These are phyloP conservation scores for Anastrepha ludens DNA, from an alignment of 1,140 invertebrate genomes.

Conservation along the genomic window DNA sequence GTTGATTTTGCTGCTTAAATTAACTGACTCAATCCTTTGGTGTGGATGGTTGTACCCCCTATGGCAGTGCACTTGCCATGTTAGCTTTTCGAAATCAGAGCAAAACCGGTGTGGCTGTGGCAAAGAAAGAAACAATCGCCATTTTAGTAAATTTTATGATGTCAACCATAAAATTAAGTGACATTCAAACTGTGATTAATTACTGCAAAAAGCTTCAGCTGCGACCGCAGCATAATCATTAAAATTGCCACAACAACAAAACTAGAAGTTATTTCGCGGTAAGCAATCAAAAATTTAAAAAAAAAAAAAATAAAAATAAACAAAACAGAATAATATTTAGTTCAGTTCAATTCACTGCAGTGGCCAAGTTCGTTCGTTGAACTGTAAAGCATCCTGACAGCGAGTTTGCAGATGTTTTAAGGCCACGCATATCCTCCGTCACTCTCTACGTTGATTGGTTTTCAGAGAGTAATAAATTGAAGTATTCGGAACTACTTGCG, in stretches of 20 bases:
- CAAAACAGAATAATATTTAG: background rate
- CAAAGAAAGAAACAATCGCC: slow-evolving; percentile 25
- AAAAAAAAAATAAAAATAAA: background rate
- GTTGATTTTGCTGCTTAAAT: background rate
- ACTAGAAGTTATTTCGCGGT: background rate
- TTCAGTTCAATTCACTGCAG: background rate
- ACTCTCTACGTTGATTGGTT: no score
- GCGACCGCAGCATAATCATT: slow-evolving; percentile 56
- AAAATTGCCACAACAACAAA: slow-evolving; percentile 48
- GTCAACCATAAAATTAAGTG: slow-evolving; percentile 59
- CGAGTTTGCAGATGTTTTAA: no score
- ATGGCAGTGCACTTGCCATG: background rate
- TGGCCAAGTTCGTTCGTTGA: no score
- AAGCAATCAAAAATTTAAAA: background rate
- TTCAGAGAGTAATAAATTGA: no score
- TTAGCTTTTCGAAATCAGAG: background rate
- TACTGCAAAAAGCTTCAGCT: slow-evolving; percentile 27
- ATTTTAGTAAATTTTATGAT: slow-evolving; percentile 56
- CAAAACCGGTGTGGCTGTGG: background rate
- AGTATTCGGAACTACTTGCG: no score
- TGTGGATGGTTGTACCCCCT: background rate
- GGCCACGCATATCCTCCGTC: no score
- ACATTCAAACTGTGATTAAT: slow-evolving; percentile 59
- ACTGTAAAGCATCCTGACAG: no score
- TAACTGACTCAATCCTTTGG: background rate